A percentile compares a stretch with the other conserved stretches of the same genome.
Conservation (phyloP, 2,888 invertebrate species). For the Drosophila suboccidentalis region DNA sequence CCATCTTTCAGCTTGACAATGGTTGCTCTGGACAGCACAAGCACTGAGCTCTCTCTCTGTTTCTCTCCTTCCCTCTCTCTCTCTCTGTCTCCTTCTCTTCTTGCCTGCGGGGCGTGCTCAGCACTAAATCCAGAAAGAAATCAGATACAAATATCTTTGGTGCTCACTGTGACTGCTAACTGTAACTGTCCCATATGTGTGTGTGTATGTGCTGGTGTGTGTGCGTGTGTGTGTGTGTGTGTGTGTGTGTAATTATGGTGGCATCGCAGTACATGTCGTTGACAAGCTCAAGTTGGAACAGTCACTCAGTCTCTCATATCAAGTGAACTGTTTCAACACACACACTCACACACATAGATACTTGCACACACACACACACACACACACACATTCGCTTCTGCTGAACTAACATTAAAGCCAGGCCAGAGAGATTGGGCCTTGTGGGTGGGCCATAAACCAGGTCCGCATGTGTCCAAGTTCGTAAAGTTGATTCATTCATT, state of each 20-base stretch:
- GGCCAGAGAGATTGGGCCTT: constrained; percentile 37
- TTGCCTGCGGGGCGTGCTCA: constrained; percentile 38
- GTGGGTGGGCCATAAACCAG: constrained; percentile 70
- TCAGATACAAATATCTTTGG: constrained; percentile 75
- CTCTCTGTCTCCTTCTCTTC: background rate
- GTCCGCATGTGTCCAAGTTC: constrained; percentile 72
- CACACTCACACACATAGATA: constrained; percentile 18
- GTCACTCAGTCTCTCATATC: constrained; percentile 54
- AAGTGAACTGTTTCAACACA: constrained; percentile 63
- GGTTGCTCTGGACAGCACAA: constrained; percentile 61
- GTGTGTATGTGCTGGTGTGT: constrained; percentile 2
- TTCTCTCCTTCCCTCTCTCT: background rate
- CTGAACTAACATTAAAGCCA: constrained; percentile 45
- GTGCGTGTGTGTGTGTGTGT: background rate
- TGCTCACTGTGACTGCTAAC: constrained; percentile 27
- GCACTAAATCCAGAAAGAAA: constrained; percentile 68
- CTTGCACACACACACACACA: constrained; percentile 17
- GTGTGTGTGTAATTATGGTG: constrained; percentile 64
- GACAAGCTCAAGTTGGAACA: constrained; percentile 74
- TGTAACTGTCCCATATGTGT: constrained; percentile 1
- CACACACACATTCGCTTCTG: constrained; percentile 14
- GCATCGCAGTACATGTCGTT: constrained; percentile 70
- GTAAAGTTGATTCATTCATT: constrained; percentile 80
- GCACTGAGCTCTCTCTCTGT: constrained; percentile 14
- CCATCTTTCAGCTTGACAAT: constrained; percentile 76